Conservation (phyloP, 1,140 invertebrate genomes). For the Littorina saxatilis region DNA sequence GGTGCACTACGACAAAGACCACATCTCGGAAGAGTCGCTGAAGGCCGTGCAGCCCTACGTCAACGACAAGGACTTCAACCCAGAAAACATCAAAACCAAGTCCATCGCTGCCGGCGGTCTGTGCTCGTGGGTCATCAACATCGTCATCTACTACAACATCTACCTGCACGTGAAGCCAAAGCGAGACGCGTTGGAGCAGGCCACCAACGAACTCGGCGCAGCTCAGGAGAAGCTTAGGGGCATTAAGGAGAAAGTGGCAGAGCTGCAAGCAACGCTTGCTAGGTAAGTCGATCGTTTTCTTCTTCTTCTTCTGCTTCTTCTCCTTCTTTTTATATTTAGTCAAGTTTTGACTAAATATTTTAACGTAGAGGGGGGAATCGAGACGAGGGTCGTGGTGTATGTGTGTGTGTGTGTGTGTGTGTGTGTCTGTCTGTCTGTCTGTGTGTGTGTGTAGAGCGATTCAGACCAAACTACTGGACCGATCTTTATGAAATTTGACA, state of each 20-base stretch:
- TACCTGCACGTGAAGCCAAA: constrained; percentile 98
- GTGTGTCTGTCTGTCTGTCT: neutral
- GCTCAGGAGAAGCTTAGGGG: constrained; percentile 90
- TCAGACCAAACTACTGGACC: too few species aligned
- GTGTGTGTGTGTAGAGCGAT: too few species aligned
- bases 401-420: neutral
- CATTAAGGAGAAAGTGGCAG: constrained; percentile 93
- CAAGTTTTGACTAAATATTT: too few species aligned
- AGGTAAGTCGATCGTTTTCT: constrained; percentile 71
- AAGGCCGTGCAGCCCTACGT: constrained; percentile 95
- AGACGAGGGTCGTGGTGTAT: too few species aligned
- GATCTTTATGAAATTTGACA: too few species aligned
- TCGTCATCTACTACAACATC: constrained; percentile 92
- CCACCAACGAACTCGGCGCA: constrained; percentile 91
- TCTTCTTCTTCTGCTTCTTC: neutral
- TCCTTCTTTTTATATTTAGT: neutral
- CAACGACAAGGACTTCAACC: constrained; percentile 92
- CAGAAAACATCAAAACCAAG: constrained; percentile 93
- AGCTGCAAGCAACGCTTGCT: constrained; percentile 90
- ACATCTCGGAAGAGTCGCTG: constrained; percentile 94
- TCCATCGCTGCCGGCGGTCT: constrained; percentile 92
- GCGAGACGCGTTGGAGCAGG: constrained; percentile 90
- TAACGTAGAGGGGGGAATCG: too few species aligned
- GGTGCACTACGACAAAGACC: constrained; percentile 97
- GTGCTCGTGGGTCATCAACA: constrained; percentile 98